These are phyloP conservation scores for Gallinago solitaria DNA, from an alignment of 2,797 vertebrate genomes.

Conservation along the genomic window DNA sequence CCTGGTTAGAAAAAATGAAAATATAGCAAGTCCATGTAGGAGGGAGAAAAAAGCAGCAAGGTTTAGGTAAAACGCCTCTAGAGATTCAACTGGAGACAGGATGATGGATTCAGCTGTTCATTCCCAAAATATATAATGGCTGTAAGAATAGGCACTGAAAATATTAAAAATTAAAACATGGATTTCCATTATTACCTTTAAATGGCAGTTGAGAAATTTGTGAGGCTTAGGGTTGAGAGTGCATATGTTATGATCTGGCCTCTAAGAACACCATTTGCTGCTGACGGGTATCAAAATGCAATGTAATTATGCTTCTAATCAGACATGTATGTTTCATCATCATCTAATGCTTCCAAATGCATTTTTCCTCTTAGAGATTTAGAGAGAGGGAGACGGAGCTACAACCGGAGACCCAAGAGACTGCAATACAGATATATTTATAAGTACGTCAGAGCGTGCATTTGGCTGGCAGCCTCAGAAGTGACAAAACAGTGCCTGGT, in stretches of 20 bases:
- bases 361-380: slow-evolving; percentile 25
- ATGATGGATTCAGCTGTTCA: slow-evolving; percentile 43
- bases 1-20: background rate
- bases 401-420: background rate
- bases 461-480: background rate
- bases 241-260: background rate
- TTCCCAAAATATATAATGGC: slow-evolving; percentile 17
- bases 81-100: background rate
- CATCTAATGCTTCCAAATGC: background rate
- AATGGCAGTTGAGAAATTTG: background rate
- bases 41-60: slow-evolving; percentile 2
- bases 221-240: background rate
- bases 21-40: background rate
- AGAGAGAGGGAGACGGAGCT: background rate
- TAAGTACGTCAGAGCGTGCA: background rate
- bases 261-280: slow-evolving; percentile 1
- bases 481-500: background rate
- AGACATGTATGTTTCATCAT: slow-evolving; percentile 19
- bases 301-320: slow-evolving; percentile 45
- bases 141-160: slow-evolving; percentile 13
- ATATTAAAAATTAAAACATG: slow-evolving; percentile 50
- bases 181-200: slow-evolving; percentile 24
- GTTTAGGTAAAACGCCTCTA: slow-evolving; percentile 27
- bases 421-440: background rate
- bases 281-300: background rate